Evolutionary conservation across 1,140 invertebrate genomes (phyloP), one percentile per base, ranked within the genome.

Genomic region (Drosophila parvula): DNA sequence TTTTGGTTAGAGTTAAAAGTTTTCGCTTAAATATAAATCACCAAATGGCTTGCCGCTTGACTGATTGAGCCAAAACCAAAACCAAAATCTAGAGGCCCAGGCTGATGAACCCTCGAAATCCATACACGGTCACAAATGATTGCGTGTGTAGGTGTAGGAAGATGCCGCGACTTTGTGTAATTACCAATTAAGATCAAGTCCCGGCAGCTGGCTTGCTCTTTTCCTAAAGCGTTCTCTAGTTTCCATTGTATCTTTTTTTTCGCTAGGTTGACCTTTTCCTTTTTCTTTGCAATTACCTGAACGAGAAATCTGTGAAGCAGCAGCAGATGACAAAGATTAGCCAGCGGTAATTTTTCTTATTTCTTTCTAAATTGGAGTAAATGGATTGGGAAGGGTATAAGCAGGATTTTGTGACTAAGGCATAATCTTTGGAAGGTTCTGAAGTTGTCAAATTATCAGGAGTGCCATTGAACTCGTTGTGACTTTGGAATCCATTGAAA

Each of bases 11-110:
- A 88, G 83, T 88, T 89, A 89, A 88, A 88, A 88, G 84, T 88
- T 88, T 88, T 65, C 55, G 83, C 79, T 88, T 79, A 89, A 88
- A 89, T 89, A 88, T 88, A 88, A 88, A 88, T 88, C 83, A 88
- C 67, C 84, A 70, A 48, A 78, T 88, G 61, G 65, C 80, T 88
- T 86, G 48, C 36, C 68, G 74, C 65, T 75, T 69, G 79, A 83
- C 82, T 85, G 82, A 77, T 71, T 81, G 60, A 78, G 60, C 18
- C 47, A 43, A 68, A 59, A 47, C 74, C 44, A 40, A 22, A 47
- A 32, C 12, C 51, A 40, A 58, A 30, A 56, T 47, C 71, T 40
- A 43, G 27, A 32, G 18, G 8, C 7, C 30, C 16, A 18, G 27
- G 38, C 56, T 68, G 58, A 80, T 68, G 65, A 62, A 64, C 47